Conservation (phyloP, 2,888 invertebrate genomes). For the Luffia ferchaultella region DNA sequence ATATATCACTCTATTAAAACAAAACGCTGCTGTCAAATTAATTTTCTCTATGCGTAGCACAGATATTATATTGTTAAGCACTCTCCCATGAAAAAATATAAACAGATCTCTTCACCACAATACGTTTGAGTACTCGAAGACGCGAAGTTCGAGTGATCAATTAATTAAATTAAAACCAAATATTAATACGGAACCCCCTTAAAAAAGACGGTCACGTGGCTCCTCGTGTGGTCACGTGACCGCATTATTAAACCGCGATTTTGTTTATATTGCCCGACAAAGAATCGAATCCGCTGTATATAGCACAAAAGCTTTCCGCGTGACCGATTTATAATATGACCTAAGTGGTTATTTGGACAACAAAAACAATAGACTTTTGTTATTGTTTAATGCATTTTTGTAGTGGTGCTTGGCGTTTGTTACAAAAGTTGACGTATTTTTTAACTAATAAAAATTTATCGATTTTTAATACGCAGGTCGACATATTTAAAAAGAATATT, state of each 20-base stretch:
- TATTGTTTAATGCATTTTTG: neutral
- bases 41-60: too few species aligned
- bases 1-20: too few species aligned
- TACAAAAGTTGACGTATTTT: neutral
- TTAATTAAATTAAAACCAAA: conserved; percentile 54
- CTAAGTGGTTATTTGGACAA: neutral
- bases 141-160: conserved; percentile 17
- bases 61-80: too few species aligned
- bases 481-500: neutral
- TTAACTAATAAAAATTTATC: neutral
- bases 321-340: neutral
- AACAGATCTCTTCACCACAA: neutral
- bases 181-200: conserved; percentile 19
- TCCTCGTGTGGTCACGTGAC: conserved; percentile 41
- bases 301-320: neutral
- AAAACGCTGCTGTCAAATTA: too few species aligned
- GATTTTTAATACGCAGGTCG: neutral
- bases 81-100: neutral
- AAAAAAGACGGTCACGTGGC: conserved; percentile 42
- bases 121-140: neutral
- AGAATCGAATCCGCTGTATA: neutral
- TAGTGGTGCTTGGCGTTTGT: neutral
- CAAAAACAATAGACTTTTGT: neutral
- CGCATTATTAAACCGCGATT: conserved; percentile 39
- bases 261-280: conserved; percentile 31